Conservation (phyloP, 2,888 invertebrate species). For the Lasioglossum marginatum region DNA sequence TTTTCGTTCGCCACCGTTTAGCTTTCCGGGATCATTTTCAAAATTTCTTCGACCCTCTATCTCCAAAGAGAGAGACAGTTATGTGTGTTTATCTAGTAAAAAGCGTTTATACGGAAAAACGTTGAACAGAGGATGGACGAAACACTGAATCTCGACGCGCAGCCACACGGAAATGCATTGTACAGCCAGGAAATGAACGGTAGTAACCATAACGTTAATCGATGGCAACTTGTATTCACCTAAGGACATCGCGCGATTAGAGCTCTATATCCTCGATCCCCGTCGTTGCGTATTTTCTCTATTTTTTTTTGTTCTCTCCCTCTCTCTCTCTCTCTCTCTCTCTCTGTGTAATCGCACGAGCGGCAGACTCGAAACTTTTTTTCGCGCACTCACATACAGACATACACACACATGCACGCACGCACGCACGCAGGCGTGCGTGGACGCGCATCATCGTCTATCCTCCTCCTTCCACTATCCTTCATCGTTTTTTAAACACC, state of each 20-base stretch:
- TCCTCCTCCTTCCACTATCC: slow-evolving; percentile 39
- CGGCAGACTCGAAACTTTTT: slow-evolving; percentile 60
- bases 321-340: neutral
- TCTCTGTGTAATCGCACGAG: slow-evolving; percentile 62
- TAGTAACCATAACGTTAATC: slow-evolving; percentile 78
- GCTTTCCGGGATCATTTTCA: neutral
- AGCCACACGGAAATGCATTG: slow-evolving; percentile 25
- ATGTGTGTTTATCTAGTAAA: neutral
- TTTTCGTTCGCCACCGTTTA: neutral
- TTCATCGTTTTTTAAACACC: slow-evolving; percentile 25
- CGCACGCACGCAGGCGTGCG: slow-evolving; percentile 26
- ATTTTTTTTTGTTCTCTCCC: slow-evolving; percentile 18
- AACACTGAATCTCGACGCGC: slow-evolving; percentile 16
- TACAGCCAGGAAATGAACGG: slow-evolving; percentile 77
- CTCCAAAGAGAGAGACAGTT: neutral
- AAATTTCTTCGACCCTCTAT: neutral
- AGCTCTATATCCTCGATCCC: slow-evolving; percentile 57
- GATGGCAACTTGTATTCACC: slow-evolving; percentile 76
- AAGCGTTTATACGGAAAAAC: slow-evolving; percentile 19
- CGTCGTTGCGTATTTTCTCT: slow-evolving; percentile 48
- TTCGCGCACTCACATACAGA: slow-evolving; percentile 36
- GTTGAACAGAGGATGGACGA: neutral
- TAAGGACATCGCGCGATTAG: slow-evolving; percentile 66
- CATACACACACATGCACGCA: slow-evolving; percentile 8
- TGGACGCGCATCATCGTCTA: slow-evolving; percentile 36